Percentiles rank a stretch among this genome's conserved stretches.
These are phyloP conservation scores for Caiman crocodilus DNA, from an alignment of 2,797 vertebrate genomes.

Conservation along the genomic window DNA sequence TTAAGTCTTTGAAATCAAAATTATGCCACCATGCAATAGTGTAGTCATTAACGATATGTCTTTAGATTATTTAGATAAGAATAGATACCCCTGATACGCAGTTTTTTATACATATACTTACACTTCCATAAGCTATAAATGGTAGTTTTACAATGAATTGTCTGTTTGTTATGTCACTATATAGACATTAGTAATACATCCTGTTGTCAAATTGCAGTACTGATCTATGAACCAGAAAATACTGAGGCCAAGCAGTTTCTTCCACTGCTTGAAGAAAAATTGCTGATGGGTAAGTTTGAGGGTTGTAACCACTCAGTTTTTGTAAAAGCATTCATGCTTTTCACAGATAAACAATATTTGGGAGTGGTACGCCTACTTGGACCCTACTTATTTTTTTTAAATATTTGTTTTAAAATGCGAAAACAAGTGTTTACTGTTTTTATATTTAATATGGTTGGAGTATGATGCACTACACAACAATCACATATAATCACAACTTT, in stretches of 20 bases:
- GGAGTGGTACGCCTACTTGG: background rate
- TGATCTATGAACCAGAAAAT: conserved; percentile 88
- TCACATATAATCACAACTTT: too few relatives aligned
- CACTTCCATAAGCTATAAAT: background rate
- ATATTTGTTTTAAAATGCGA: background rate
- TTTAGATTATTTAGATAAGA: background rate
- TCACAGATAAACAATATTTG: background rate
- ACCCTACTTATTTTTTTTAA: background rate
- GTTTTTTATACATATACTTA: background rate
- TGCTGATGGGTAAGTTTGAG: conserved; percentile 80
- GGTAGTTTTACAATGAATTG: background rate
- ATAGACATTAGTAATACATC: conserved; percentile 21
- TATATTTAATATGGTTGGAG: background rate
- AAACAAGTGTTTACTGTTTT: background rate
- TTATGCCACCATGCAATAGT: background rate
- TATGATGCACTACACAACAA: background rate
- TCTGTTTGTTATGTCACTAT: conserved; percentile 33
- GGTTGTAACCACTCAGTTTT: background rate
- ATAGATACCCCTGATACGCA: background rate
- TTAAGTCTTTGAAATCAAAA: background rate
- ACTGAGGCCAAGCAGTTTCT: conserved; percentile 85
- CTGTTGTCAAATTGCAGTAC: conserved; percentile 80
- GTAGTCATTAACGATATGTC: background rate
- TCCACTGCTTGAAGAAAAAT: conserved; percentile 84
- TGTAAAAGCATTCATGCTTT: background rate